A percentile compares a stretch with the other conserved stretches of the same genome.
These are phyloP conservation scores for Styela clava DNA, from an alignment of 23 tunicate species.

Conservation along the genomic window DNA sequence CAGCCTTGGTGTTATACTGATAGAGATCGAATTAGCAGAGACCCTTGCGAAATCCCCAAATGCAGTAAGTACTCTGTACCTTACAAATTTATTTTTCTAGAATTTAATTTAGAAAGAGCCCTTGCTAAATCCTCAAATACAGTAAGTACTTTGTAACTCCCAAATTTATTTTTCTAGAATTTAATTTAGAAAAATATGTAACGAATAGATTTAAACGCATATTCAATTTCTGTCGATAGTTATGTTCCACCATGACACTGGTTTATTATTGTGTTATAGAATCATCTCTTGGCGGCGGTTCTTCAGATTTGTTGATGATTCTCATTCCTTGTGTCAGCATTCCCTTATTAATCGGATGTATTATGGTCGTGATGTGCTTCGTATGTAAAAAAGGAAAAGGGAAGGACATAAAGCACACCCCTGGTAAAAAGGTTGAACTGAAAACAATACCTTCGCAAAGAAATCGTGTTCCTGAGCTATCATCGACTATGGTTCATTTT, in stretches of 20 bases:
- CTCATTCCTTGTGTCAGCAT: conserved; percentile 73
- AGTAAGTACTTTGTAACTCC: too few relatives aligned
- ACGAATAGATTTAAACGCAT: too few relatives aligned
- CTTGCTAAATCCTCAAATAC: too few relatives aligned
- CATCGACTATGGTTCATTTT: conserved; percentile 49
- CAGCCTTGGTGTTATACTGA: conserved; percentile 86
- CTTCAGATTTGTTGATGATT: conserved; percentile 52
- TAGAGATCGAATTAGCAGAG: conserved; percentile 10
- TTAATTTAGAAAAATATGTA: too few relatives aligned
- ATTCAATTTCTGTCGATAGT: too few relatives aligned
- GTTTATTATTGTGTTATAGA: too few relatives aligned
- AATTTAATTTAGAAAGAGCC: not conserved
- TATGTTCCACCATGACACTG: too few relatives aligned
- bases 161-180: too few relatives aligned
- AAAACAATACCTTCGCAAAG: not conserved
- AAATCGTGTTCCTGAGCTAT: conserved; percentile 49
- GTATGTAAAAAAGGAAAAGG: conserved; percentile 40
- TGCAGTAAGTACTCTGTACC: conserved; percentile 73
- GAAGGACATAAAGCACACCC: not conserved
- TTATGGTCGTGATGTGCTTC: conserved; percentile 55
- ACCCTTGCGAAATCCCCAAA: conserved; percentile 43
- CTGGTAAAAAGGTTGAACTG: conserved; percentile 31
- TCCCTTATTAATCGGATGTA: conserved; percentile 56
- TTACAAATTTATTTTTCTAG: not conserved
- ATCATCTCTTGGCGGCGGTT: conserved; percentile 7